phyloP scores from a whole-genome alignment of 2,888 invertebrate species.

The Quadriops clusia region DNA sequence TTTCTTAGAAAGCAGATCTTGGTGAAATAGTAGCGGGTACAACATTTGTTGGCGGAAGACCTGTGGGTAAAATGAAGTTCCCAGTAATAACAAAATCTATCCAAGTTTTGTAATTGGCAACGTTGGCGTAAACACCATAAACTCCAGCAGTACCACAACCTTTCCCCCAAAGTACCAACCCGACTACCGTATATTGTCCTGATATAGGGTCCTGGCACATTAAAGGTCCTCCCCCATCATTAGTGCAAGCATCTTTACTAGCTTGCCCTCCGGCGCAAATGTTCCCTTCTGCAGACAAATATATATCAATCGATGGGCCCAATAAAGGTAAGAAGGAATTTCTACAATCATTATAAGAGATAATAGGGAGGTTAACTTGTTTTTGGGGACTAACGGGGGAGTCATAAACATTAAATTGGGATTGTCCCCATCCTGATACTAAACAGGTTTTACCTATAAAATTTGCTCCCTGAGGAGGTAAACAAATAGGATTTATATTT shows the following conservation, averaged over 20 bases:
- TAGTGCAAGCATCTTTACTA: conserved; percentile 27
- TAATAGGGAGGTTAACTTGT: conserved; percentile 65
- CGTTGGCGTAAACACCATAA: conserved; percentile 67
- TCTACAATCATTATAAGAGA: too few relatives aligned
- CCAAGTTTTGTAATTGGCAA: conserved; percentile 55
- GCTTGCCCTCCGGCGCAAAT: conserved; percentile 28
- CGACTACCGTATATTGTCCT: conserved; percentile 50
- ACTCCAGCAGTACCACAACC: conserved; percentile 58
- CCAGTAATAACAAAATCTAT: too few relatives aligned
- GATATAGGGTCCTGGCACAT: conserved; percentile 45
- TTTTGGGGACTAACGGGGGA: conserved; percentile 48
- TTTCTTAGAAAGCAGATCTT: too few relatives aligned
- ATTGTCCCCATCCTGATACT: conserved; percentile 81
- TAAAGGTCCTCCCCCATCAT: conserved; percentile 62
- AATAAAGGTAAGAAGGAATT: conserved; percentile 41
- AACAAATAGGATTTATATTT: conserved; percentile 51
- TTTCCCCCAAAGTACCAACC: conserved; percentile 62
- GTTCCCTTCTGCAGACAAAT: conserved; percentile 25
- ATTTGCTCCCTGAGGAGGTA: conserved; percentile 37
- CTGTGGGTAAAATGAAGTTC: too few relatives aligned
- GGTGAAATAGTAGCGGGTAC: too few relatives aligned
- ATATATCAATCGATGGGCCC: conserved; percentile 22
- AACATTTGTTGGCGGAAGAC: too few relatives aligned
- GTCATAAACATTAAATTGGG: conserved; percentile 46
- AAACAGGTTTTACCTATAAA: conserved; percentile 34